These are phyloP conservation scores for Pseudoatta argentina DNA, from an alignment of 1,140 invertebrate species.

Conservation along the genomic window DNA sequence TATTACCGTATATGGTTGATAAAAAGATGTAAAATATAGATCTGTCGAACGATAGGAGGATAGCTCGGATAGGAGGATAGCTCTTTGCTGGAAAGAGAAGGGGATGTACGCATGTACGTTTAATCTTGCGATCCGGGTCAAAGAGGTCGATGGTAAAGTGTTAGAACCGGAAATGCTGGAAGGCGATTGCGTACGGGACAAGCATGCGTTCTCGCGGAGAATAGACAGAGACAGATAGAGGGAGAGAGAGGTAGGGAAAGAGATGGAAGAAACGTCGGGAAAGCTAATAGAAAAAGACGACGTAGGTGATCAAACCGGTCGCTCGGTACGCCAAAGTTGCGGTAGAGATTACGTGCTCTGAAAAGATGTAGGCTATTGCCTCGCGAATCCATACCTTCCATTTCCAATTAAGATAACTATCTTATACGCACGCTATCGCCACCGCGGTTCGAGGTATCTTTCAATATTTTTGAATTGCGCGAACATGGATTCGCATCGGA, in stretches of 20 bases:
- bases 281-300: conserved; percentile 70
- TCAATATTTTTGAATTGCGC: conserved; percentile 43
- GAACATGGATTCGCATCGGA: neutral
- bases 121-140: conserved; percentile 70
- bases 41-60: conserved; percentile 57
- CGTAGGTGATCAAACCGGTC: conserved; percentile 69
- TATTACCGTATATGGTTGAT: conserved; percentile 48
- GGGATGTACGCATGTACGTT: conserved; percentile 47
- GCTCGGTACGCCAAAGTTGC: conserved; percentile 31
- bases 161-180: conserved; percentile 68
- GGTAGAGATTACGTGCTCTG: conserved; percentile 52
- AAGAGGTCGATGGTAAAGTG: conserved; percentile 55
- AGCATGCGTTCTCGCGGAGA: conserved; percentile 40
- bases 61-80: neutral
- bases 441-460: conserved; percentile 3
- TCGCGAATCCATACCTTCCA: conserved; percentile 54
- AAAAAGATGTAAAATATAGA: conserved; percentile 42
- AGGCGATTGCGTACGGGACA: conserved; percentile 47
- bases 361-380: conserved; percentile 51
- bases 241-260: neutral
- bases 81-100: neutral
- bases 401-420: conserved; percentile 64
- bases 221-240: neutral
- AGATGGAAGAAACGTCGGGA: conserved; percentile 64
- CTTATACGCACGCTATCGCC: conserved; percentile 46